Base-by-base conservation (phyloP, 92 coral and sea anemone species). In the Porites lobata region DNA sequence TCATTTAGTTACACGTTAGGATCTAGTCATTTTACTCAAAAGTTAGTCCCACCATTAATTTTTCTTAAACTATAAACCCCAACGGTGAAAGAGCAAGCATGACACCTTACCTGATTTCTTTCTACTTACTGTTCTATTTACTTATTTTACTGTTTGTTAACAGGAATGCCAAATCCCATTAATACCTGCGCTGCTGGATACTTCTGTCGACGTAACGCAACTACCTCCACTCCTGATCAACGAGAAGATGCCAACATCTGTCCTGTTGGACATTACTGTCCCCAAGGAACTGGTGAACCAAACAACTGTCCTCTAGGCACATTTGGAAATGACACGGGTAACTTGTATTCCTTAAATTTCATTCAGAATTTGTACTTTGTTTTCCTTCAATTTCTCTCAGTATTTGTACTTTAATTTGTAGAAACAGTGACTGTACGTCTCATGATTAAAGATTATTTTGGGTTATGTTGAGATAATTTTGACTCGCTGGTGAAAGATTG, bases 221-320 rank as follows among this genome's bases (percentile, higher is more conserved):
- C 64, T n/a, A 81, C 83, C 17, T 92, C 93, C 4, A 92, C 99
- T 12, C 99, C 99, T 3, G 70, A 92, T 83, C 98, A 97, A 88
- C 95, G 92, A n/a, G 91, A 86, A 24, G 92, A 94, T 67, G 99
- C 99, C 52, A 96, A 97, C 86, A 95, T 97, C 62, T 97, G 99
- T 69, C 98, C 98, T 18, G 92, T 94, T 56, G 99, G 99, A 50
- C 98, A 95, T 84, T 97, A 92, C 83, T 97, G 99, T 79, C 97
- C 95, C 2, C 81, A 94, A 73, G 90, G 92, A 54, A 97, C 99
- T 68, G 98, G 98, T 24, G 99, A 97, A 85, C 99, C 99, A 1
- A 69, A 73, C 50, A 92, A 92, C 65, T 97, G 99, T 22, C 98
- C 98, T 8, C 68, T 87, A 69, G 99, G 99, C 50, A 97, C 99